Conservation (phyloP, 2,888 invertebrate genomes). For the Hemicrepidius hirtus region DNA sequence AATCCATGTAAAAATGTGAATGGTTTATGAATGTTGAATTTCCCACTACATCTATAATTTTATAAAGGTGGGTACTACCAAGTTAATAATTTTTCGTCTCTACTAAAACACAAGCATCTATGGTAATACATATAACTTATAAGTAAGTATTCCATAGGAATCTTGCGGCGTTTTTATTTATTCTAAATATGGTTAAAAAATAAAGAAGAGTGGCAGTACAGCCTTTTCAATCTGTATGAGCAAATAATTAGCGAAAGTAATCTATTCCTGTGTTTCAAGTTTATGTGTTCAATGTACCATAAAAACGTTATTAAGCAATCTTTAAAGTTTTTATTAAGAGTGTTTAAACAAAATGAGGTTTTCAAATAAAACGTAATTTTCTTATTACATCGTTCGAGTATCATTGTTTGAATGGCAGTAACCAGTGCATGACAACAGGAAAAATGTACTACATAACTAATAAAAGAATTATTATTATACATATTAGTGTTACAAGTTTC, state of each 20-base stretch:
- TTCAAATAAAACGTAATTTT: not conserved
- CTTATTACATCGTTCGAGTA: not conserved
- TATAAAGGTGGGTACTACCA: no score
- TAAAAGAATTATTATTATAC: constrained; percentile 26
- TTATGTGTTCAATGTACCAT: not conserved
- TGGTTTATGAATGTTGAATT: no score
- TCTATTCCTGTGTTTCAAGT: not conserved
- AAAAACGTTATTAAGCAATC: constrained; percentile 1
- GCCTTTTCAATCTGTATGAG: no score
- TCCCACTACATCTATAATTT: no score
- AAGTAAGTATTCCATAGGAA: no score
- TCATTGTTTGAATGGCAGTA: not conserved
- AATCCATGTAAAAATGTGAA: no score
- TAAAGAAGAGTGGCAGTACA: no score
- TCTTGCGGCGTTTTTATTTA: no score
- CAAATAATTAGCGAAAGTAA: constrained; percentile 5
- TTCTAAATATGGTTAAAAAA: no score
- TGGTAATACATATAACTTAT: no score
- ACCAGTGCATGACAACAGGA: constrained; percentile 36
- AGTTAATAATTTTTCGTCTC: no score
- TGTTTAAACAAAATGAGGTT: not conserved
- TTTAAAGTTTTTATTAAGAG: not conserved
- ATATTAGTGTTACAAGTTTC: constrained; percentile 39
- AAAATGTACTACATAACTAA: constrained; percentile 39
- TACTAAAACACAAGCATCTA: no score